Evolutionary conservation across 2,888 invertebrate genomes (phyloP), one percentile per base, ranked within the genome.

Genomic region (Drosophila antonietae): DNA sequence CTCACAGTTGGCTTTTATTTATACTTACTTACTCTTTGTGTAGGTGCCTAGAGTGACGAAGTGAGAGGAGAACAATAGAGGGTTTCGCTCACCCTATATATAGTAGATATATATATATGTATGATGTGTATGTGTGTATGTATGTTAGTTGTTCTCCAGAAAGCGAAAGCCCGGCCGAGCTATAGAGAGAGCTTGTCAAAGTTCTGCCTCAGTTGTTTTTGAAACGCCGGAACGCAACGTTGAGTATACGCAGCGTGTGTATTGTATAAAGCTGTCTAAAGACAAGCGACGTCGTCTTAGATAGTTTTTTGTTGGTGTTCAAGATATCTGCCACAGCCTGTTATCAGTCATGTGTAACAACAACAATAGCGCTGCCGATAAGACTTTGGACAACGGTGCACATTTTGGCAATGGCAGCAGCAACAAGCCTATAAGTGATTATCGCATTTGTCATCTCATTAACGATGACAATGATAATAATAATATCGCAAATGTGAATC

Each of bases 311-410:
- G 23, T 46, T 56, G 31, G 23, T 14, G 28, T 55, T 47, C 2
- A 53, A 55, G 55, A 55, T 41, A 55, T 7, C 41, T 55, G 28
- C 53, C 39, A 39, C 23, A 9, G 39, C 10, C 20, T 14, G 66
- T 83, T 83, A 88, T 84, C 83, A 74, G 55, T 49, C 66, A 84
- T 88, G 88, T 88, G 86, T 74, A 81, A 78, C 51, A 71, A 79
- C 65, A 63, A 80, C 70, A 78, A 71, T 52, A 79, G 47, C 51
- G 56, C 58, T 55, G 10, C 61, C 72, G 84, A 84, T 88, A 84
- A 88, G 71, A 71, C 68, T 41, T 51, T 31, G 62, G 68, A 75
- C 69, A 85, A 78, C 68, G 81, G 83, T 71, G 57, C 80, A 43
- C 75, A 80, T 53, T 75, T 78, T 35, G 69, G 53, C 37, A 73